phyloP scores from a whole-genome alignment of 2,888 invertebrate species.

The Nemapogon koenigi region DNA sequence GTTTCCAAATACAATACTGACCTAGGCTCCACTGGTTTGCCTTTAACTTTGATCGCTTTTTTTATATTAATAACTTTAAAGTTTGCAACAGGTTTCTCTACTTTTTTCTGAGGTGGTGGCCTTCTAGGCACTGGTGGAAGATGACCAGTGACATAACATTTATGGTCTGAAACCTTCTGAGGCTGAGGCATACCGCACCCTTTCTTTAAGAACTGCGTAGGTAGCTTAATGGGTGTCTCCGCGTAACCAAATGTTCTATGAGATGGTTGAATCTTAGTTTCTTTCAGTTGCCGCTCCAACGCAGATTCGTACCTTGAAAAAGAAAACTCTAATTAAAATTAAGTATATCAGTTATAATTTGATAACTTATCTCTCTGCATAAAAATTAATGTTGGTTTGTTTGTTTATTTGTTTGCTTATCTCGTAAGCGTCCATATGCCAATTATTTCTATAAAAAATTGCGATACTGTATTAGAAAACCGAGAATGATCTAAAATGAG shows the following conservation, averaged over 20 bases:
- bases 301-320: slow-evolving; percentile 53
- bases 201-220: slow-evolving; percentile 69
- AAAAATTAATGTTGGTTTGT: too few species aligned
- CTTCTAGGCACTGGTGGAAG: slow-evolving; percentile 56
- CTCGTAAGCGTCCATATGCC: too few species aligned
- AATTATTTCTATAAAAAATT: too few species aligned
- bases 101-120: slow-evolving; percentile 32
- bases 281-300: slow-evolving; percentile 49
- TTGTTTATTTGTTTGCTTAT: too few species aligned
- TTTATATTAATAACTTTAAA: slow-evolving; percentile 68
- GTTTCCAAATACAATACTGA: too few species aligned
- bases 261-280: slow-evolving; percentile 42
- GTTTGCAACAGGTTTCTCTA: slow-evolving; percentile 46
- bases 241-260: slow-evolving; percentile 74
- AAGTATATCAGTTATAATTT: neutral
- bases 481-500: too few species aligned
- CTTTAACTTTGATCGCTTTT: slow-evolving; percentile 56
- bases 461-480: too few species aligned
- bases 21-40: slow-evolving; percentile 62
- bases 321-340: neutral
- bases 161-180: slow-evolving; percentile 39
- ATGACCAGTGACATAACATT: slow-evolving; percentile 35
- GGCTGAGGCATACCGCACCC: slow-evolving; percentile 57
- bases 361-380: too few species aligned
- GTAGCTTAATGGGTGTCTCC: slow-evolving; percentile 63